A percentile compares a stretch with the other conserved stretches of the same genome.
These are phyloP conservation scores for Drosophila falleni DNA, from an alignment of 2,888 invertebrate species.

Conservation along the genomic window DNA sequence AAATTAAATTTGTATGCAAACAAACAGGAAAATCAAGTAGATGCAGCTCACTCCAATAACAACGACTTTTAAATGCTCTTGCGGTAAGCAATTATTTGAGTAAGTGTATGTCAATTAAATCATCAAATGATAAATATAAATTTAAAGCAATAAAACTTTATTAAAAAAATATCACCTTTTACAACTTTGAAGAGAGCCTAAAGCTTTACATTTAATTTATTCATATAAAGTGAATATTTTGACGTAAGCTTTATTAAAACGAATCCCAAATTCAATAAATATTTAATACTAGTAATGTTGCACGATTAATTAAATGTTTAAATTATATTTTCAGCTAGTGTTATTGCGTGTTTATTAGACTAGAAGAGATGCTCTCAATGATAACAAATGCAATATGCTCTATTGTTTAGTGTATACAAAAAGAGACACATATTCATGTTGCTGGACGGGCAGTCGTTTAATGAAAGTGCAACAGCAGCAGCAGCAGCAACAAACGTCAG, in stretches of 20 bases:
- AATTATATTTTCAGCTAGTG: slow-evolving; percentile 6
- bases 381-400: slow-evolving; percentile 11
- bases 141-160: neutral
- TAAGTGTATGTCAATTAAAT: neutral
- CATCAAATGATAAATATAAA: neutral
- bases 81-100: neutral
- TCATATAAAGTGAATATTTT: too few relatives aligned
- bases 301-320: neutral
- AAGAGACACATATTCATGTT: slow-evolving; percentile 23
- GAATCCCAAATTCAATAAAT: too few relatives aligned
- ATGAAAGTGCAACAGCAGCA: slow-evolving; percentile 66
- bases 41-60: neutral
- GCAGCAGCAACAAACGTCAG: slow-evolving; percentile 44
- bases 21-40: slow-evolving; percentile 72
- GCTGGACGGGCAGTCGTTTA: slow-evolving; percentile 40
- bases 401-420: slow-evolving; percentile 3
- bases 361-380: slow-evolving; percentile 3
- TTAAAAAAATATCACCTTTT: neutral
- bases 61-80: slow-evolving; percentile 40
- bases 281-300: too few relatives aligned
- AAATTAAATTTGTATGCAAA: slow-evolving; percentile 61
- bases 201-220: neutral
- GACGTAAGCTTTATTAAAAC: too few relatives aligned
- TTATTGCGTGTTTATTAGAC: slow-evolving; percentile 4
- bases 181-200: neutral